Conservation (phyloP, 2,113 vertebrate species). For the Pica pica region DNA sequence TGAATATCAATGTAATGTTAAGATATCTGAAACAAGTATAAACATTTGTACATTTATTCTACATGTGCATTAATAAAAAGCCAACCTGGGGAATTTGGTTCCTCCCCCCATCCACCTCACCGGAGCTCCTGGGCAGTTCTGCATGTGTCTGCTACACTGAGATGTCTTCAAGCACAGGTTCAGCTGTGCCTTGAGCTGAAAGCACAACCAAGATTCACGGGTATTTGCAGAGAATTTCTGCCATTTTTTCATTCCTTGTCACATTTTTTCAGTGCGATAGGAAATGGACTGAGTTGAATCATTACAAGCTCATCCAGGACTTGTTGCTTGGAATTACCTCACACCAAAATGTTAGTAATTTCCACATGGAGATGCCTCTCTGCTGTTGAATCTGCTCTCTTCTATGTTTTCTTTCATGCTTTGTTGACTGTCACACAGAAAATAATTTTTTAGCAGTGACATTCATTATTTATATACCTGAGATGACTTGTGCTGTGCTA, state of each 20-base stretch:
- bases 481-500: neutral
- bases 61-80: neutral
- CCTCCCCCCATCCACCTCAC: neutral
- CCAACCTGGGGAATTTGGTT: neutral
- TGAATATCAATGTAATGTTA: neutral
- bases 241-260: neutral
- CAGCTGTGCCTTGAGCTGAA: neutral
- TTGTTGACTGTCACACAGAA: neutral
- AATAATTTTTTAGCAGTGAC: neutral
- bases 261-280: neutral
- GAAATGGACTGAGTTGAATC: neutral
- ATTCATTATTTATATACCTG: neutral
- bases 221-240: neutral
- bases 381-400: neutral
- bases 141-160: accelerated
- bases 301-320: neutral
- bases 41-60: neutral
- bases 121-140: neutral
- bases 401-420: neutral
- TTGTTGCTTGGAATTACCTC: neutral
- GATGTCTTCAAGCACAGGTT: neutral
- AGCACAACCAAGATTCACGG: neutral
- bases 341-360: neutral
- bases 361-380: neutral
- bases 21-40: neutral